A percentile compares a stretch with the other conserved stretches of the same genome.
These are phyloP conservation scores for Scyliorhinus canicula DNA, from an alignment of 2,797 vertebrate species.

Conservation along the genomic window DNA sequence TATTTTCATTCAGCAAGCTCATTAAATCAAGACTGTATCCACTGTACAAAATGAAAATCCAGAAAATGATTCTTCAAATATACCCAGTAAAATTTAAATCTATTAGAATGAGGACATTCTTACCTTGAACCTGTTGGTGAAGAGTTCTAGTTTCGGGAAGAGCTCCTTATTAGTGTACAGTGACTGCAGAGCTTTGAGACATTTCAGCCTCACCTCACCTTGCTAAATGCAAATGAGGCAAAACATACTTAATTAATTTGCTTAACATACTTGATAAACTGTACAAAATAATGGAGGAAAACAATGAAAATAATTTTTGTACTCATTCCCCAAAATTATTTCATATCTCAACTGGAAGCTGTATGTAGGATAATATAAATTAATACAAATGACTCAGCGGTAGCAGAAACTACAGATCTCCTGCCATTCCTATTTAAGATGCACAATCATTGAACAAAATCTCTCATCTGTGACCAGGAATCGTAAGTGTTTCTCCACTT, in stretches of 20 bases:
- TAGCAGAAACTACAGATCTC: neutral
- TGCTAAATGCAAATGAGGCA: conserved; percentile 67
- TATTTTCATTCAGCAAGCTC: neutral
- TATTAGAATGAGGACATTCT: conserved; percentile 38
- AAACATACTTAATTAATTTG: conserved; percentile 37
- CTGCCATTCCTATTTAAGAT: neutral
- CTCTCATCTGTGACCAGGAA: neutral
- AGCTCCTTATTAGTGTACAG: conserved; percentile 96
- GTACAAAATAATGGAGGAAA: neutral
- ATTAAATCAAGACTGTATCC: neutral
- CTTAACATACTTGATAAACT: too few species aligned
- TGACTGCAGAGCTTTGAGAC: conserved; percentile 96
- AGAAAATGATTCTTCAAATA: neutral
- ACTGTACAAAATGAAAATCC: neutral
- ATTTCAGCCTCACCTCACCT: conserved; percentile 98
- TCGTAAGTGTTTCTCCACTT: neutral
- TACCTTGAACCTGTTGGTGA: conserved; percentile 99
- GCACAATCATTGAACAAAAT: neutral
- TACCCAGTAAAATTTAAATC: neutral
- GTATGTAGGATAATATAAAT: neutral
- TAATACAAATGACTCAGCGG: neutral
- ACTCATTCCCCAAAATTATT: neutral
- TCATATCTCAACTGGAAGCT: neutral
- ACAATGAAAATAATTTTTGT: neutral
- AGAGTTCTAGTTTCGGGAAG: conserved; percentile 94